A percentile compares a stretch with the other conserved stretches of the same genome.
These are phyloP conservation scores for Lamellibrachia luymesi DNA, from an alignment of 1,140 invertebrate species.

Conservation along the genomic window DNA sequence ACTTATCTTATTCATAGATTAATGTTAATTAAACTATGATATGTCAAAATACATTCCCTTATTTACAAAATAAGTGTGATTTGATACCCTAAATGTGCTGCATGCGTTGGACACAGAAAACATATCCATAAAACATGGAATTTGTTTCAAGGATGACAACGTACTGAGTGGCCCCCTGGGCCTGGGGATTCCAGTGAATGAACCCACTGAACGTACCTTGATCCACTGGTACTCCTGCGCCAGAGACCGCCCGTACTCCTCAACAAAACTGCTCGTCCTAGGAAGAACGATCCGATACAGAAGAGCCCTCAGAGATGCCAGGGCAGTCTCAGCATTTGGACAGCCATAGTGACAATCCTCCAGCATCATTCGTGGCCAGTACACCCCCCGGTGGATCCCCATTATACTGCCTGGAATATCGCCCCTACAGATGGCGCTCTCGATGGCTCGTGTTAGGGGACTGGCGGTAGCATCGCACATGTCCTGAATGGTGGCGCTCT, in stretches of 20 bases:
- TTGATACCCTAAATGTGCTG: too few species aligned
- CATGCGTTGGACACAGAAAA: too few species aligned
- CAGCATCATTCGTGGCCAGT: constrained; percentile 48
- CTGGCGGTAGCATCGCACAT: too few species aligned
- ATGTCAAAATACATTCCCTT: too few species aligned
- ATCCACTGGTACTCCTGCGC: constrained; percentile 1
- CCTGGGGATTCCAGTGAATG: too few species aligned
- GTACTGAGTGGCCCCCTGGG: not conserved
- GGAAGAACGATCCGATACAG: constrained; percentile 49
- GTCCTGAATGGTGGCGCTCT: too few species aligned
- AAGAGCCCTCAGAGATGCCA: constrained; percentile 38
- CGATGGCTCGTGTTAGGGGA: too few species aligned
- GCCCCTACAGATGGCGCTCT: constrained; percentile 23
- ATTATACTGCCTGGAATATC: constrained; percentile 37
- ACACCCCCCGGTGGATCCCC: constrained; percentile 45
- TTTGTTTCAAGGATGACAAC: too few species aligned
- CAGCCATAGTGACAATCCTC: constrained; percentile 39
- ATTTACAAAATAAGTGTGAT: too few species aligned
- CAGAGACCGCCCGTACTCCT: constrained; percentile 44
- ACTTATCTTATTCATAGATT: too few species aligned
- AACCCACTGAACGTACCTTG: not conserved
- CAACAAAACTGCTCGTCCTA: constrained; percentile 37
- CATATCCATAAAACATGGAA: too few species aligned
- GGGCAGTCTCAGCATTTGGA: constrained; percentile 38
- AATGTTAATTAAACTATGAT: too few species aligned